A percentile compares a stretch with the other conserved stretches of the same genome.
Conservation (phyloP, 1,140 invertebrate species). For the Sminthurides bifidus region DNA sequence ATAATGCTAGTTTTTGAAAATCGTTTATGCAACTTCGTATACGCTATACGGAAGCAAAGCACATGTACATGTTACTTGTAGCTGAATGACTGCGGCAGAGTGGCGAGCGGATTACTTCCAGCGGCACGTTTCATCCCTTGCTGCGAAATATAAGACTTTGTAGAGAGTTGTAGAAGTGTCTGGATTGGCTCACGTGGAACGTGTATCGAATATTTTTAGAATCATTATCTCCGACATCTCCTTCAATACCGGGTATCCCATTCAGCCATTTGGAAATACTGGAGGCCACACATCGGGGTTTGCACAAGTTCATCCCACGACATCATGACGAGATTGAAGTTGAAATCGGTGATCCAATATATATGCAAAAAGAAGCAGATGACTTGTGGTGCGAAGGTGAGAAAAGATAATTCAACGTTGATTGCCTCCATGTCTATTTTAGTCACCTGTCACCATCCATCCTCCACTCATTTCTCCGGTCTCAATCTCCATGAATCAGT, state of each 20-base stretch:
- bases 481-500: too few relatives aligned
- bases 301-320: slow-evolving; percentile 88
- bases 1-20: too few relatives aligned
- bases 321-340: slow-evolving; percentile 91
- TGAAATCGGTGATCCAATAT: slow-evolving; percentile 93
- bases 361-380: slow-evolving; percentile 90
- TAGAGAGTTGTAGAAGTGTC: too few relatives aligned
- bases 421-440: not conserved
- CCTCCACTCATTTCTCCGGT: too few relatives aligned
- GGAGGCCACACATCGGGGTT: slow-evolving; percentile 86
- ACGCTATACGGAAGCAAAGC: too few relatives aligned
- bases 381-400: slow-evolving; percentile 92
- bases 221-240: slow-evolving; percentile 33
- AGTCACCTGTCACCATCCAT: not conserved
- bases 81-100: too few relatives aligned
- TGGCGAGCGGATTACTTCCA: too few relatives aligned
- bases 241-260: slow-evolving; percentile 35
- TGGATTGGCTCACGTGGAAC: too few relatives aligned
- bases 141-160: slow-evolving; percentile 4
- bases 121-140: not conserved
- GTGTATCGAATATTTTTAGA: too few relatives aligned
- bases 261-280: slow-evolving; percentile 71
- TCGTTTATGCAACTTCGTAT: too few relatives aligned
- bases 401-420: not conserved
- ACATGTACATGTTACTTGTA: too few relatives aligned